Percentiles rank a stretch among this genome's conserved stretches.
These are phyloP conservation scores for Deilephila elpenor DNA, from an alignment of 2,888 invertebrate genomes.

Conservation along the genomic window DNA sequence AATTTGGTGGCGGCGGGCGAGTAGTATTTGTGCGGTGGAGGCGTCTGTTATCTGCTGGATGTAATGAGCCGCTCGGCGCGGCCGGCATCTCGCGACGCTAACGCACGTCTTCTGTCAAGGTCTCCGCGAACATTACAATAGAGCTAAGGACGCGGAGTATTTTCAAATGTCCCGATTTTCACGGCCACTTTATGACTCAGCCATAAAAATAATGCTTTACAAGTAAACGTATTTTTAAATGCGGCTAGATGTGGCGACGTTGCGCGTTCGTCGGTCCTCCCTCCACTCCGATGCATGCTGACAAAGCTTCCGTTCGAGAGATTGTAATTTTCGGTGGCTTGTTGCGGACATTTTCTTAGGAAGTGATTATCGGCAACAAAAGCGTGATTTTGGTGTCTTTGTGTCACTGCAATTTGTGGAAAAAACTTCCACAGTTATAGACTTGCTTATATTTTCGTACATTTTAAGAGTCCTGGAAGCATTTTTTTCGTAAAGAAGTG, in stretches of 20 bases:
- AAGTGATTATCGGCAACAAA: slow-evolving; percentile 3
- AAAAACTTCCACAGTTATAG: not conserved
- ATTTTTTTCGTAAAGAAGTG: not conserved
- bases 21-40: not conserved
- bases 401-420: not conserved
- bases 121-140: slow-evolving; percentile 14
- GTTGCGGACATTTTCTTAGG: not conserved
- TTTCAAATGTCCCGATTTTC: slow-evolving; percentile 24
- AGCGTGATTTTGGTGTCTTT: not conserved
- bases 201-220: slow-evolving; percentile 30
- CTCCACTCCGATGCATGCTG: not conserved
- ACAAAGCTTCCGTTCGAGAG: not conserved
- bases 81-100: slow-evolving; percentile 11
- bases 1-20: no score
- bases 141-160: slow-evolving; percentile 23
- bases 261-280: not conserved
- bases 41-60: not conserved
- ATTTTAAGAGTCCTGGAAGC: not conserved
- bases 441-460: not conserved
- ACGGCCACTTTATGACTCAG: slow-evolving; percentile 29
- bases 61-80: not conserved
- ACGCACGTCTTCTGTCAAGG: slow-evolving; percentile 23
- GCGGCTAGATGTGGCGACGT: slow-evolving; percentile 21
- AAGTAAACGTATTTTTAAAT: slow-evolving; percentile 28
- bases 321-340: not conserved